Evolutionary conservation across 1,140 invertebrate species (phyloP), one percentile per base, ranked within the genome.

Genomic region (Eumeta japonica): DNA sequence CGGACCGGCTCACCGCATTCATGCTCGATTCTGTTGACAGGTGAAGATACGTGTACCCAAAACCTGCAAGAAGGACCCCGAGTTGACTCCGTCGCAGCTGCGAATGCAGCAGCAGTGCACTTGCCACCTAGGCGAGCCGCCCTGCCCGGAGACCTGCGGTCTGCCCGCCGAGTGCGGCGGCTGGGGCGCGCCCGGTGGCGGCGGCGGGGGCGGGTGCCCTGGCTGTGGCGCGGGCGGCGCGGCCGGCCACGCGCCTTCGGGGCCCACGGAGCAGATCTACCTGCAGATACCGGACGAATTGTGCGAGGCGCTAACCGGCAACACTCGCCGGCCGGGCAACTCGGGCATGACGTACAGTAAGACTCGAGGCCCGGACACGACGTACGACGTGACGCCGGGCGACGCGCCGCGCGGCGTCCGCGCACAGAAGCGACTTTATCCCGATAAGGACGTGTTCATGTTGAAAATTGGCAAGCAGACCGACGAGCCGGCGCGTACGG

Each of bases 381-480:
- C 60, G 0, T 73, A 65, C 39, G 66, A 73, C 35, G 57, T 73
- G 0, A 73, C 66, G 0, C 66, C 68, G 0, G 41, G 55, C 5
- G 55, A 67, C 16, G 66, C 68, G 0, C 68, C 68, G 0, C 68
- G 65, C 28, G 64, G 64, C 0, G 66, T 71, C 0, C 44, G 65
- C 27, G 70, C 66, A 0, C 66, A 74, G 14, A 74, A 74, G 37
- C 53, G 68, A 0, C 39, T 73, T 1, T 62, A 68, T 40, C 68
- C 66, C 3, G 64, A 73, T 39, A 73, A 73, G 39, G 66, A 73
- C 27, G 60, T 73, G 0, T 73, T 73, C 29, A 40, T 71, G 3
- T 19, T 73, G 24, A 70, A 73, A 45, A 73, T 73, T 16, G 66
- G 68, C 5, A 73, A 73, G 37, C 62, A 67, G 36, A 73, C 68